These are phyloP conservation scores for Sus cebifrons DNA, from an alignment of 2,797 vertebrate species.

Conservation along the genomic window DNA sequence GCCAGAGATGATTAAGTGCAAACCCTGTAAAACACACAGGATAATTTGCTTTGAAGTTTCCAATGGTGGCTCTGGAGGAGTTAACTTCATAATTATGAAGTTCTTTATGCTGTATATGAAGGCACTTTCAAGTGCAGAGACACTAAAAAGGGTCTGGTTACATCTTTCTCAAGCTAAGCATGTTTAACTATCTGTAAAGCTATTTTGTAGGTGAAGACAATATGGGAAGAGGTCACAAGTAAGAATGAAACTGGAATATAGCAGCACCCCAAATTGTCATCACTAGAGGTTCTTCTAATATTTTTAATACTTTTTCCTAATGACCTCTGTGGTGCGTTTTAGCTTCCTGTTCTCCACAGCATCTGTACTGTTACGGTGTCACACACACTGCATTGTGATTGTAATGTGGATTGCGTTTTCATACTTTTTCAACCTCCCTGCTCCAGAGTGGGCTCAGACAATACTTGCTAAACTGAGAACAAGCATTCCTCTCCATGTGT, in stretches of 20 bases:
- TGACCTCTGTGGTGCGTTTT: background rate
- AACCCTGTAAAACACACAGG: slow-evolving; percentile 1
- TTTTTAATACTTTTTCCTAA: background rate
- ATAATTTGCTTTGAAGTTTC: slow-evolving; percentile 52
- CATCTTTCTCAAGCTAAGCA: background rate
- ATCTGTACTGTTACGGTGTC: background rate
- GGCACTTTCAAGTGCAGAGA: background rate
- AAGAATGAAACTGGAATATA: background rate
- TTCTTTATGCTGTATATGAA: slow-evolving; percentile 2
- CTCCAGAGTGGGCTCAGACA: background rate
- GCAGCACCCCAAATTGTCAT: background rate
- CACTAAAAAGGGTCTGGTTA: background rate
- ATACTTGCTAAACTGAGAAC: background rate
- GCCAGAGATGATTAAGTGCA: background rate
- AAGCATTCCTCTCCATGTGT: background rate
- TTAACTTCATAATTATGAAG: background rate
- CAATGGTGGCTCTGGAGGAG: background rate
- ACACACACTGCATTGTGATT: background rate
- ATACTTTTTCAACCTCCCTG: background rate
- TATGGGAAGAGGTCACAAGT: background rate
- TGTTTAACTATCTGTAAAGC: background rate
- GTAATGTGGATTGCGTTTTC: background rate
- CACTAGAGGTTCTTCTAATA: background rate
- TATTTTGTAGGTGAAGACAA: background rate
- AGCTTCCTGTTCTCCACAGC: background rate